Base-by-base conservation (phyloP, 2,113 vertebrate genomes). In the Balaenoptera acutorostrata region DNA sequence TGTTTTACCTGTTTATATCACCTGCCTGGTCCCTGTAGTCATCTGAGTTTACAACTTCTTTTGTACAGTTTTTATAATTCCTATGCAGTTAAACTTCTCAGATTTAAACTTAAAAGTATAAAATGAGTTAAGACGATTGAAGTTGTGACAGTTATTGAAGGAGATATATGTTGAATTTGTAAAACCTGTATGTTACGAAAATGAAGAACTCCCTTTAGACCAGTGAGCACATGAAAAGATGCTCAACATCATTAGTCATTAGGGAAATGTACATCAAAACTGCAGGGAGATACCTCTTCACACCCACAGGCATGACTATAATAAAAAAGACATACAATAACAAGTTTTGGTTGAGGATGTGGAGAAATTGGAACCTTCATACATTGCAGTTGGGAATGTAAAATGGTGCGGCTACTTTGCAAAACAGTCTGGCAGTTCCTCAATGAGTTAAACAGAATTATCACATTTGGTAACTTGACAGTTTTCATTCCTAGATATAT, bases 1-100 rank as follows among this genome's bases (percentile, higher is more conserved):
- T 21, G 8, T 69, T 74, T 81, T 93, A 61, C 12, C 74, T 82
- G 27, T 81, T 87, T 82, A 55, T 90, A 52, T 83, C 85, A 83
- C 86, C 80, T 59, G 74, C 44, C 84, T 90, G 29, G 27, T 90
- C 3, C 23, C 44, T 78, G 13, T 61, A 80, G 55, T 21, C 49
- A 77, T 63, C 85, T 93, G n/a, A 68, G 36, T 57, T 92, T 95
- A 91, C n/a, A 85, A 44, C 36, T 36, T 88, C 29, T 94, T 15
- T 94, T 91, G 44, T n/a, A 27, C 6, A 75, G n/a, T 93, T 39
- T 95, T 96, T 94, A 86, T 20, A 89, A 1, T 85, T 97, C 21
- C 39, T 96, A 23, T 90, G 13, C 1, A 44, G 17, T 82, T 86
- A 82, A 4, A 39, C 33, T 61, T 78, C 74, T 71, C 33, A 85